phyloP scores from a whole-genome alignment of 2,888 invertebrate species.

The Omphaloscelis lunosa region DNA sequence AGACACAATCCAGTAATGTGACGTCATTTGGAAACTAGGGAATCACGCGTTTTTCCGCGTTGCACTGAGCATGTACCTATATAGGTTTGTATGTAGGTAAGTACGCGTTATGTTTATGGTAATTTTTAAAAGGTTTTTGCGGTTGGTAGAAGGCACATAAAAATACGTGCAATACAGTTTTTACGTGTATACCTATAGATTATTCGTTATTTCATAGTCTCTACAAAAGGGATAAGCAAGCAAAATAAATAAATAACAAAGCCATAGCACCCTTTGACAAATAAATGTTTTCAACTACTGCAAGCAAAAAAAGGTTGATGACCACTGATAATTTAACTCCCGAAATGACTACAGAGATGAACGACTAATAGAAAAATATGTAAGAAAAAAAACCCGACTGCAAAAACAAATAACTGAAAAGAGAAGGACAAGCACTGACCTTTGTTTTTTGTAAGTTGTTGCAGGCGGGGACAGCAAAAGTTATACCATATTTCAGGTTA shows the following conservation, averaged over 20 bases:
- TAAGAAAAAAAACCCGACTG: background rate
- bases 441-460: too few species aligned
- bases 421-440: too few species aligned
- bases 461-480: too few species aligned
- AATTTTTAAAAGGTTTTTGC: constrained; percentile 81
- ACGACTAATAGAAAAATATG: background rate
- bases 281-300: too few species aligned
- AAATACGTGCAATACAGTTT: constrained; percentile 59
- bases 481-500: too few species aligned
- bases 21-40: constrained; percentile 72
- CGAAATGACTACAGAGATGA: background rate
- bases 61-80: constrained; percentile 60
- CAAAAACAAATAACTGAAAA: too few species aligned
- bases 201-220: too few species aligned
- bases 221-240: background rate
- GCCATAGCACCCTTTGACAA: background rate
- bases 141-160: background rate
- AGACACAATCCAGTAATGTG: constrained; percentile 72
- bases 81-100: background rate
- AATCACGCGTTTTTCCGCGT: constrained; percentile 69
- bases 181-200: background rate
- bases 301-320: too few species aligned
- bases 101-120: constrained; percentile 76
- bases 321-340: background rate
- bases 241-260: background rate